Base-by-base conservation (phyloP, 2,113 vertebrate genomes). In the Onychorhynchus coronatus region DNA sequence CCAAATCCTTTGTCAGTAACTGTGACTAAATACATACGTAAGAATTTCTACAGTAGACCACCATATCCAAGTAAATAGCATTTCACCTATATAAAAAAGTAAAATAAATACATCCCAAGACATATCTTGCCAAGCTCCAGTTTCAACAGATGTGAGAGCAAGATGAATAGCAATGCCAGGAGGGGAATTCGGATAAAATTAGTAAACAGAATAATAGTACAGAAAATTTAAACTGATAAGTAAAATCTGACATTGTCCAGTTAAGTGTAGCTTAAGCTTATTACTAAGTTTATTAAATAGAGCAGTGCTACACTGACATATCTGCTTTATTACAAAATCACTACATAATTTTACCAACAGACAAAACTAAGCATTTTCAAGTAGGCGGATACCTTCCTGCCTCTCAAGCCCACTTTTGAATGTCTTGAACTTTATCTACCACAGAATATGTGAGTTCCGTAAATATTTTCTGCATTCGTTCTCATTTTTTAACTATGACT, bases 81-180 rank as follows among this genome's bases (percentile, higher is more conserved):
- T 7, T 46, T n/a, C 47, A 25, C 20, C 72, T 73, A 62, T 25
- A 37, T 71, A 46, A 83, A 91, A 95, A 93, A 80, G 21, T 0
- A 31, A 67, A 82, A 46, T 5, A 74, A 58, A 78, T 31, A n/a
- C 25, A 53, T 12, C 6, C 5, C 16, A 42, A n/a, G 14, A 3
- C 18, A 3, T 35, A 41, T n/a, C 3, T 19, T 11, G 6, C 2
- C 8, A 85, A 80, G 21, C 19, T 13, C 14, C 5, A 2, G 2
- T 25, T 94, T 92, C 89, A 94, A 14, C 49, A 87, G 20, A 97
- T 84, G 33, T 75, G 72, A 80, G 82, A 89, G 35, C 20, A 95
- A 90, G n/a, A 87, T 49, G 13, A 81, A 83, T 6, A 47, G 50
- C 42, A 79, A 8, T 59, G 33, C 13, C 55, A 91, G 78, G 5